These are phyloP conservation scores for Karalla daura DNA, from an alignment of 2,797 vertebrate genomes.

Conservation along the genomic window DNA sequence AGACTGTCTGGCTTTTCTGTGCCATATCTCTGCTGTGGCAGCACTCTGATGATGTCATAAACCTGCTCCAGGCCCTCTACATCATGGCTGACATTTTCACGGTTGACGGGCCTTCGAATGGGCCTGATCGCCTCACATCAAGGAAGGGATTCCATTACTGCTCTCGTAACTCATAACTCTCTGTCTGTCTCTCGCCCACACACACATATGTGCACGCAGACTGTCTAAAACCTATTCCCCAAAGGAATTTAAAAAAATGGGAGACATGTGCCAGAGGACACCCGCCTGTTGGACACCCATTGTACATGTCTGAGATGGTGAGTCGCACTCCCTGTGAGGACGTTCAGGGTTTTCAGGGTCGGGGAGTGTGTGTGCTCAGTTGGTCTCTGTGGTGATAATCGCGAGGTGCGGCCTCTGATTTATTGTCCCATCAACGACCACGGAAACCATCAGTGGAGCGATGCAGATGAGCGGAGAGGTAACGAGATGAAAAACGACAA, in stretches of 20 bases:
- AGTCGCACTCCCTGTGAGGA: conserved; percentile 58
- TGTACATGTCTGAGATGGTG: conserved; percentile 46
- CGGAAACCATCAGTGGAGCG: conserved; percentile 74
- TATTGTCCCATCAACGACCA: conserved; percentile 76
- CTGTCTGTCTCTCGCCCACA: conserved; percentile 13
- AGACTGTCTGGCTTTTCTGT: conserved; percentile 22
- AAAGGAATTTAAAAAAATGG: conserved; percentile 43
- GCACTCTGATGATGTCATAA: conserved; percentile 85
- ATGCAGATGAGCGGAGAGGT: conserved; percentile 80
- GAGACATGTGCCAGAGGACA: conserved; percentile 51
- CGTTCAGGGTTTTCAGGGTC: conserved; percentile 70
- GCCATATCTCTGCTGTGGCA: conserved; percentile 75
- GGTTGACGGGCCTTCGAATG: conserved; percentile 73
- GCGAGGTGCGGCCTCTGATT: conserved; percentile 79
- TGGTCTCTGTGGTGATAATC: conserved; percentile 80
- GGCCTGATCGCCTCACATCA: conserved; percentile 63
- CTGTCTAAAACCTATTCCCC: conserved; percentile 14
- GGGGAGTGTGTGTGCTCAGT: conserved; percentile 58
- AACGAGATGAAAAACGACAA: conserved; percentile 88
- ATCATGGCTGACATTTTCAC: conserved; percentile 82
- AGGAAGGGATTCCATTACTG: conserved; percentile 73
- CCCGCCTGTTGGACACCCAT: conserved; percentile 26
- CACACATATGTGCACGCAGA: conserved; percentile 20
- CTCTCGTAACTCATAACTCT: conserved; percentile 68
- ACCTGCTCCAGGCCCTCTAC: conserved; percentile 71